Evolutionary conservation across 2,797 vertebrate genomes (phyloP), one percentile per base, ranked within the genome.

Genomic region (Pempheris klunzingeri): DNA sequence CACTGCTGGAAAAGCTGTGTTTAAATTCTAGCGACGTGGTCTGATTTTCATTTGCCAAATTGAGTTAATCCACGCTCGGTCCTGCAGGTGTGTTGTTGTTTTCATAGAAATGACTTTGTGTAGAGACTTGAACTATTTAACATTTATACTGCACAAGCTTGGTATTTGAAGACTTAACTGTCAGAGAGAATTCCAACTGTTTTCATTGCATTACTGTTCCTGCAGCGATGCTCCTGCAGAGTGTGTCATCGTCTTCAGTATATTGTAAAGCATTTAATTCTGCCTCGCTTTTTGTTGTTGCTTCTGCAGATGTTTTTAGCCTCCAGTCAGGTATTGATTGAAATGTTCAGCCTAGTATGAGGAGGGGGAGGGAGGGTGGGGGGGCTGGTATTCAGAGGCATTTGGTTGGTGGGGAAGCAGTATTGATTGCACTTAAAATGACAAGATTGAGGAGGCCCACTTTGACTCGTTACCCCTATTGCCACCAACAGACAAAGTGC

Each of bases 371-470:
- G 11, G 24, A 20, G 50, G 53, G 38, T n/a, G 55, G 24, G 71
- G 71, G 24, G 67, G 71, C 61, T 72, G 89, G 68, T 78, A 79
- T 86, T 91, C 87, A 88, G 81, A 87, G 82, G 78, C 63, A 26
- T 87, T 87, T 52, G 59, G 79, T 81, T 41, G 70, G 78, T 78
- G 68, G 82, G 85, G 82, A 90, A 91, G 86, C 84, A 62, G 72
- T 92, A 95, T 94, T 90, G 94, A 95, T 95, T 87, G 91, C 82
- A 80, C 86, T 89, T 91, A 93, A 92, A 93, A 85, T 89, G 92
- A 92, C 91, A 92, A 93, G 90, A 95, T 92, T 90, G 95, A 94
- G 90, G 87, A 93, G 93, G 75, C 84, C 83, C 81, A 76, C 89
- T 89, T 84, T 85, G 92, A 93, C 90, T 89, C 74, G 86, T 90